Base-by-base conservation (phyloP, 2,113 vertebrate genomes). In the Strigops habroptila region DNA sequence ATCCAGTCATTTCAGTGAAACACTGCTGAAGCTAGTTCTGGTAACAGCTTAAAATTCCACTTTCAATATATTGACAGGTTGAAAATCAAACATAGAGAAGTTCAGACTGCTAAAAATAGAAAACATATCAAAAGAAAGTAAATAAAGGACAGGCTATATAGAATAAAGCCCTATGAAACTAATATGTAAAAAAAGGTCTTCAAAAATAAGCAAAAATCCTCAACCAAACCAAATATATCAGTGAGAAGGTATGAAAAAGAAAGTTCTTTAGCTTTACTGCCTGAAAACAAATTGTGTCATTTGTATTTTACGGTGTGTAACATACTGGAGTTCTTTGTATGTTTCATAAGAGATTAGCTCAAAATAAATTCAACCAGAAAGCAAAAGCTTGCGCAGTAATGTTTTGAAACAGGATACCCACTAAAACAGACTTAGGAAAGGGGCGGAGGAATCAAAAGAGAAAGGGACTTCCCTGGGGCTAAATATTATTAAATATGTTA, bases 381-480 rank as follows among this genome's bases (percentile, higher is more conserved):
- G 53, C 37, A 95, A 84, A 93, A 79, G 59, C 52, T 69, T 76
- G 41, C 44, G 76, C 35, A 55, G 57, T 30, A 84, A 62, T 49
- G 28, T 88, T 94, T 88, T 83, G 60, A 93, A 91, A 96, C 65
- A 82, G 73, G 60, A 95, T 64, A 88, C 10, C 12, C 41, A 76
- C 69, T 86, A 86, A 79, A 92, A 86, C 21, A 89, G 67, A 73
- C 67, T 53, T 59, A 69, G 59, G 76, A 84, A 92, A 81, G n/a
- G 43, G 21, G 17, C 43, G 21, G 44, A 11, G 13, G 11, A 39
- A 87, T 60, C 85, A 87, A 86, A 60, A 85, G 30, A 64, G 43
- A 96, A 81, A 35, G 30, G 57, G 96, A 87, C 37, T 93, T 96
- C 65, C 87, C 73, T 39, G 33, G 37, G 46, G 31, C 35, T 85